Conservation (phyloP, 1,140 invertebrate genomes). For the Caenorhabditis briggsae region DNA sequence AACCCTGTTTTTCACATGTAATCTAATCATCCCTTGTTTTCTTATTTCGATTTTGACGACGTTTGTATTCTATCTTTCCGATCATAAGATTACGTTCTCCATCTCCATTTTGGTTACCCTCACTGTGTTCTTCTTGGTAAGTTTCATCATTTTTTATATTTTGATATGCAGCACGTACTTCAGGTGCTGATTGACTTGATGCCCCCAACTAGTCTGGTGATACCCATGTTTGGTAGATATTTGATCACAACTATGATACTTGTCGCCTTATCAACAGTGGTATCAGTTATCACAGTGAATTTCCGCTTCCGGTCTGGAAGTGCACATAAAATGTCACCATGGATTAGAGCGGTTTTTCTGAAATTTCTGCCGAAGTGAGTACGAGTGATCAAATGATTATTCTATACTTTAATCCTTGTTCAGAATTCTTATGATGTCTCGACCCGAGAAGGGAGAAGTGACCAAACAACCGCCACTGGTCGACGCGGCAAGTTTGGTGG, state of each 20-base stretch:
- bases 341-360: constrained; percentile 92
- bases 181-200: constrained; percentile 91
- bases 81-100: constrained; percentile 97
- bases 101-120: constrained; percentile 88
- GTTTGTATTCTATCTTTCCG: constrained; percentile 96
- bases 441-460: constrained; percentile 78
- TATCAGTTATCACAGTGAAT: constrained; percentile 96
- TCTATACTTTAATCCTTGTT: neutral
- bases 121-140: constrained; percentile 97
- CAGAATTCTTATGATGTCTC: constrained; percentile 75
- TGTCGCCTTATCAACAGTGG: constrained; percentile 96
- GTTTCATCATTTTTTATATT: neutral
- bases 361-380: constrained; percentile 85
- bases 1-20: constrained; percentile 93
- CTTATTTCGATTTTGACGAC: constrained; percentile 96
- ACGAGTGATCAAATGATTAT: neutral
- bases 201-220: constrained; percentile 96
- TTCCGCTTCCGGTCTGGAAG: constrained; percentile 90
- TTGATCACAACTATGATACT: constrained; percentile 99
- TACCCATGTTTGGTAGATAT: constrained; percentile 97
- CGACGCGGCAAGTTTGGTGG: constrained; percentile 53
- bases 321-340: constrained; percentile 90
- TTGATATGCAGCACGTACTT: neutral
- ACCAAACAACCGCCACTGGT: constrained; percentile 59
- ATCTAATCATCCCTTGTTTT: constrained; percentile 96